Base-by-base conservation (phyloP, 2,113 vertebrate genomes). In the Psittacula cyanocephala region DNA sequence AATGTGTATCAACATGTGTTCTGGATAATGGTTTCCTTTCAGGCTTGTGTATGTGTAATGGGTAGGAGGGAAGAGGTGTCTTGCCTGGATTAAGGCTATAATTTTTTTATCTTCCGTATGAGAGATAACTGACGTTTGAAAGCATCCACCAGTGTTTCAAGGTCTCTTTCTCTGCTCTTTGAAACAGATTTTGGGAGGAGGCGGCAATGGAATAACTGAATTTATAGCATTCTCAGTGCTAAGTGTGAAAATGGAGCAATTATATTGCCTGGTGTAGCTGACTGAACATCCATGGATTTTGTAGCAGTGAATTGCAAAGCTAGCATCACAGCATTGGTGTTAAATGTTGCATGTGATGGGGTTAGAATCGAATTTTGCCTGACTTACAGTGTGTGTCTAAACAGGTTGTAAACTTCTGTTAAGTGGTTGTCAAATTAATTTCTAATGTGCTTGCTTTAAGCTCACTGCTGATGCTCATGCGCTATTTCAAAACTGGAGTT, bases 311-410 rank as follows among this genome's bases (percentile, higher is more conserved):
- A 64, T 89, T 88, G 55, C 46, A 77, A 88, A 92, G 89, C 81
- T 47, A 49, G 50, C 49, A 37, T 83, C 3, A 2, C 79, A 69
- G 87, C 47, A 88, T 52, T 94, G 46, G 14, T 91, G 85, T 95
- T 91, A 91, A 95, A 84, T 86, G 72, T 95, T 93, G 77, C 89
- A 59, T 94, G 84, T 93, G 83, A 82, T 85, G 78, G 80, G 67
- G 67, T 17, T 57, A 80, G 86, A 82, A 85, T 80, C 5, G 2
- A 29, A 64, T 91, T 87, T 88, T 88, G 71, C 55, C 72, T 81
- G 77, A 67, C 69, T 68, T 92, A 95, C 52, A 47, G 75, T 52
- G 77, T 85, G 43, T 81, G 17, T 78, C 86, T 81, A 39, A 81
- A 76, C 79, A 88, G 63, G n/a, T 69, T 86, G 53, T 91, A 85